Evolutionary conservation across 2,113 vertebrate species (phyloP), one percentile per base, ranked within the genome.

Genomic region (Promerops cafer): DNA sequence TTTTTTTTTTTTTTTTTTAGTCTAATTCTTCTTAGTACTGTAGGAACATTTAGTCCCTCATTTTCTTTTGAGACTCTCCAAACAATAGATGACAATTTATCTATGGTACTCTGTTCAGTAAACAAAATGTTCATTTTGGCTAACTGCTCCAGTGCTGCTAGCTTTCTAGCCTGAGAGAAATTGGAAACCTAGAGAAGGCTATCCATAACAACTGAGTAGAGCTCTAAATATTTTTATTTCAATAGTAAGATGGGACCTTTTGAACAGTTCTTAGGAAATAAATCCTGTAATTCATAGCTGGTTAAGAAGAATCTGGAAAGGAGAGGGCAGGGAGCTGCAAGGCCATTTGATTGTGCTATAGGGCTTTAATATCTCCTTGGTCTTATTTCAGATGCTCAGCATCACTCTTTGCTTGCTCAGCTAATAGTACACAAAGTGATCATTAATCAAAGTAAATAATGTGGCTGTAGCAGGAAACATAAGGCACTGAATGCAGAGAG

Each of bases 401-500:
- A 2, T 45, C 54, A 40, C 39, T 69, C 74, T 94, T 89, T 85
- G 83, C 86, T 92, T 90, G 49, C 87, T 87, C 94, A 93, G 93
- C 84, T 89, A 65, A 85, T 71, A 72, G 74, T 53, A 72, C 78
- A 60, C 81, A 69, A 82, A 72, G 70, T 35, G 78, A 57, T 93
- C 84, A 39, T 91, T 94, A 92, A 89, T 94, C 87, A 84, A 79
- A 93, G 77, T 76, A 92, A 95, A 85, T 69, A 89, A 76, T 7
- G 45, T 94, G 65, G 39, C 77, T 4, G 5, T 79, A 79, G 81
- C 49, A 79, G 84, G 63, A 85, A 91, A 56, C 78, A 56, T 24
- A 30, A 93, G 82, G 70, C 53, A 33, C n/a, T 53, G 83, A 91
- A 79, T 68, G 49, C 66, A 80, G 87, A 77, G 24, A 68, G 81